These are phyloP conservation scores for Lucilia sericata DNA, from an alignment of 1,140 invertebrate genomes.

Conservation along the genomic window DNA sequence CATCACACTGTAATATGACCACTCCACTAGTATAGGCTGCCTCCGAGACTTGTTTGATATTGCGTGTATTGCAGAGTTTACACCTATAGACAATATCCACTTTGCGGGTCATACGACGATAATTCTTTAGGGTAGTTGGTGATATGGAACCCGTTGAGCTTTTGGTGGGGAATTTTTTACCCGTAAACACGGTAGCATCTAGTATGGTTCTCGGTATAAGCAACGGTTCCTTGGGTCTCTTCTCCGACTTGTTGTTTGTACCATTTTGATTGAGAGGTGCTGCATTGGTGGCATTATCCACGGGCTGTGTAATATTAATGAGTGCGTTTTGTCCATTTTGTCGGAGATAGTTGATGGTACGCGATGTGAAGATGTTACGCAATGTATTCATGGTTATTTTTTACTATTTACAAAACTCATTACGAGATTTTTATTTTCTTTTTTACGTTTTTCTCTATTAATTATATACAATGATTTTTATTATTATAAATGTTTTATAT, in stretches of 20 bases:
- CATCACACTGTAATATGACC: constrained; percentile 87
- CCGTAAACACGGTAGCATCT: constrained; percentile 59
- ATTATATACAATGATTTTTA: neutral
- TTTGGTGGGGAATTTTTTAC: constrained; percentile 54
- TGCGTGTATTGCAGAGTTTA: constrained; percentile 84
- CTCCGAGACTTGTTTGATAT: constrained; percentile 84
- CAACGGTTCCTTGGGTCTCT: constrained; percentile 50
- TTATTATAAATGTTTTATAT: neutral
- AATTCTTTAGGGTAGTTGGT: constrained; percentile 59
- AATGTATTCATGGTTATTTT: constrained; percentile 60
- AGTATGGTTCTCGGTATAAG: constrained; percentile 63
- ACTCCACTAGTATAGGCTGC: constrained; percentile 86
- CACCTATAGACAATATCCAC: constrained; percentile 84
- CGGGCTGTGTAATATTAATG: constrained; percentile 60
- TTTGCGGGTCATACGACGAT: constrained; percentile 71
- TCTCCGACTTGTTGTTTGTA: constrained; percentile 23
- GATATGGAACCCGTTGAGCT: constrained; percentile 55
- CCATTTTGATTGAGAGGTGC: constrained; percentile 49
- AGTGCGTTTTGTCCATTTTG: constrained; percentile 66
- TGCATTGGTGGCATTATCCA: constrained; percentile 47
- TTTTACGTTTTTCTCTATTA: neutral
- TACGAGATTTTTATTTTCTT: constrained; percentile 30
- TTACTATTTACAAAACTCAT: constrained; percentile 46
- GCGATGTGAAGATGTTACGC: constrained; percentile 64
- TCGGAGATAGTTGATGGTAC: constrained; percentile 60